Base-by-base conservation (phyloP, 2,113 vertebrate genomes). In the Phainopepla nitens region DNA sequence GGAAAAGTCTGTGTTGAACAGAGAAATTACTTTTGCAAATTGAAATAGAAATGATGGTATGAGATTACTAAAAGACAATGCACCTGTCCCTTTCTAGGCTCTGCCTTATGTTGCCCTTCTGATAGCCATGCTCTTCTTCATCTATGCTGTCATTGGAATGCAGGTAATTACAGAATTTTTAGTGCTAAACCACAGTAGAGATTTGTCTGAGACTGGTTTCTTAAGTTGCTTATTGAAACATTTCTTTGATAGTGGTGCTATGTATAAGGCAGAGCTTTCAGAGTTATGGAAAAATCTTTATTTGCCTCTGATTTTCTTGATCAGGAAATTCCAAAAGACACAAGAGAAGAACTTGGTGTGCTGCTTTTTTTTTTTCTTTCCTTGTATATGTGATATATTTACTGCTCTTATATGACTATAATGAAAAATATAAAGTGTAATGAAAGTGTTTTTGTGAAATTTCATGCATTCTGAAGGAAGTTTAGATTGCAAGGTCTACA, bases 41-140 rank as follows among this genome's bases (percentile, higher is more conserved):
- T 13, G 18, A 70, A 90, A 73, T 88, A 36, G 41, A 84, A 89
- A 65, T 64, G 45, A 33, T 60, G 15, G 13, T 73, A 20, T 82
- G 51, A 79, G 82, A 64, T 82, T 45, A 85, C 54, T 94, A 70
- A 93, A 77, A 62, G 18, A 29, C n/a, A 81, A 61, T 81, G 51
- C 23, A 61, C 35, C 45, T 76, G 62, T 93, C 70, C 51, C 2
- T 64, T 97, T 83, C 50, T 94, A 99, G 99, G 99, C 99, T 29
- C 97, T 99, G 85, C 99, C 99, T 1, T 99, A 99, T 1, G 99
- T 99, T 31, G 99, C 99, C 61, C 98, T 99, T 68, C 98, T 99
- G 97, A 99, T 99, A 60, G 99, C 99, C 90, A 99, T 99, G 99
- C 96, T 99, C 78, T 99, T 99, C 98, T 99, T 99, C 98, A 99